Conservation (phyloP, 2,888 invertebrate genomes). For the Chrysolina americana region DNA sequence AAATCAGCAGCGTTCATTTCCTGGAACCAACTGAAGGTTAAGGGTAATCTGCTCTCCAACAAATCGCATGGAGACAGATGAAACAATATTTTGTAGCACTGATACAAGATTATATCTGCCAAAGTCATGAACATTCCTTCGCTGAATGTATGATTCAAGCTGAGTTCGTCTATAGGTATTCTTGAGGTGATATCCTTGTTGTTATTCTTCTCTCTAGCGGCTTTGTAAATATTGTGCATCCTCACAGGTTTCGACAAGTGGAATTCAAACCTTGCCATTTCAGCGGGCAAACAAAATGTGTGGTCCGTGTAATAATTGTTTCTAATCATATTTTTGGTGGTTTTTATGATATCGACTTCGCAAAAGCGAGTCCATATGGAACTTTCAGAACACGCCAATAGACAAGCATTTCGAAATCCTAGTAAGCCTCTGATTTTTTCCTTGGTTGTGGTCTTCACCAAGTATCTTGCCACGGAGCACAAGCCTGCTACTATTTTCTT, state of each 20-base stretch:
- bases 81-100: slow-evolving; percentile 74
- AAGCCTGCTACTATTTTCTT: slow-evolving; percentile 82
- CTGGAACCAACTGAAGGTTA: slow-evolving; percentile 77
- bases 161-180: slow-evolving; percentile 71
- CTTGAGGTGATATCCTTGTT: slow-evolving; percentile 67
- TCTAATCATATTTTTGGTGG: slow-evolving; percentile 71
- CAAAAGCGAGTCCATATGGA: slow-evolving; percentile 95
- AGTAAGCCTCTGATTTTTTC: slow-evolving; percentile 72
- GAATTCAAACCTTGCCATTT: slow-evolving; percentile 84
- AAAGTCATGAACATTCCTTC: slow-evolving; percentile 88
- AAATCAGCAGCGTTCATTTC: slow-evolving; percentile 59
- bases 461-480: slow-evolving; percentile 80
- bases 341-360: slow-evolving; percentile 83
- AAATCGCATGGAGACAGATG: slow-evolving; percentile 49
- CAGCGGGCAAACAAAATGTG: slow-evolving; percentile 74
- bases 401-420: slow-evolving; percentile 85
- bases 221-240: slow-evolving; percentile 88
- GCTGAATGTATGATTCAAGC: slow-evolving; percentile 81
- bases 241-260: slow-evolving; percentile 88
- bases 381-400: slow-evolving; percentile 86
- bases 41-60: slow-evolving; percentile 71
- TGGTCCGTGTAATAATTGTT: slow-evolving; percentile 46
- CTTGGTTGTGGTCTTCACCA: slow-evolving; percentile 70
- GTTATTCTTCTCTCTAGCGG: slow-evolving; percentile 74
- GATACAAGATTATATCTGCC: slow-evolving; percentile 86